Base-by-base conservation (phyloP, 2,797 vertebrate species). In the Acipenser ruthenus region DNA sequence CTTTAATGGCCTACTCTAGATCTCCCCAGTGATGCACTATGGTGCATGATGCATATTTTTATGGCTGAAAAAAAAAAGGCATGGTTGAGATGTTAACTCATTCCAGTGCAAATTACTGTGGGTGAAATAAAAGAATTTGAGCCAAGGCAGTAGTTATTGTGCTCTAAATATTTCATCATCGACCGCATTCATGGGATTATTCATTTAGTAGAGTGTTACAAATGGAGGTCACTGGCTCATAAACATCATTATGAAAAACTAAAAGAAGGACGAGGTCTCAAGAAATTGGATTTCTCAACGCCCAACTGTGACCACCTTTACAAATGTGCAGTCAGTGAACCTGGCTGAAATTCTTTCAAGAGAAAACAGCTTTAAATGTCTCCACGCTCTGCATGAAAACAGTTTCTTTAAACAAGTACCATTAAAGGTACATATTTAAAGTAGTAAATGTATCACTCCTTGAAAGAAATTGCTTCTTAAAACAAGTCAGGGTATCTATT, bases 261-360 rank as follows among this genome's bases (percentile, higher is more conserved):
- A 62, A 62, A 48, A 37, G 7, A 62, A 37, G 60, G 60, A n/a
- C 18, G 18, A 62, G 10, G n/a, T 7, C 13, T 9, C 23, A 18
- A 9, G 60, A 37, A 62, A 62, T 62, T 62, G 60, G 60, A 62
- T 23, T 62, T n/a, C 60, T 7, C 18, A 23, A 10, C 37, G 52
- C n/a, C 10, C 8, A 23, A 10, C 18, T n/a, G 18, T 6, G 18
- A 37, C 15, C 7, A 62, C 55, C 55, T 13, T 58, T 58, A 58
- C 55, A 58, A 58, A n/a, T 58, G 55, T 11, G 12, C 55, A 58
- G 10, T n/a, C 55, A 11, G 55, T 53, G 52, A 6, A 53, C 52
- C 12, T 8, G 9, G 37, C 5, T 37, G 37, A 37, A 4, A 4
- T 37, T 37, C 3, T 37, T 37, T 37, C 37, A 37, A 37, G 37